These are phyloP conservation scores for Miltochrista miniata DNA, from an alignment of 2,888 invertebrate species.

Conservation along the genomic window DNA sequence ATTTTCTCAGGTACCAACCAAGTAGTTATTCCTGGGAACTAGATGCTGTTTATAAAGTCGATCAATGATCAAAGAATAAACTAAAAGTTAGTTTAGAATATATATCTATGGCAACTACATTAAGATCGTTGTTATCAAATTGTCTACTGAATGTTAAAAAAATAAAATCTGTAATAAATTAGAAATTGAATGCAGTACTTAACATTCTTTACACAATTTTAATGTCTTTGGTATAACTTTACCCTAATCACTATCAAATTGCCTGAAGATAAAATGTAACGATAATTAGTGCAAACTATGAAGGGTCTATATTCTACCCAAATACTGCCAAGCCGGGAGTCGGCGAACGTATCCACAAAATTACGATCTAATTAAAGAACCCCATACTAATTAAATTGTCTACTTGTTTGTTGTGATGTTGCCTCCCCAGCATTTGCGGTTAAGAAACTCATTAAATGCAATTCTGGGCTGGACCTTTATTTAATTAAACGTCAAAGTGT, in stretches of 20 bases:
- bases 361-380: constrained; percentile 54
- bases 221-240: too few relatives aligned
- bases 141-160: too few relatives aligned
- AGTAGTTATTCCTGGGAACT: neutral
- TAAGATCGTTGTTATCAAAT: too few relatives aligned
- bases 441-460: constrained; percentile 9
- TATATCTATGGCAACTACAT: too few relatives aligned
- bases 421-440: constrained; percentile 7
- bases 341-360: constrained; percentile 41
- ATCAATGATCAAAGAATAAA: too few relatives aligned
- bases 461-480: constrained; percentile 7
- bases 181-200: too few relatives aligned
- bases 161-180: too few relatives aligned
- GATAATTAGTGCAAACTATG: constrained; percentile 16
- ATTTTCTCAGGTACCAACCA: constrained; percentile 13
- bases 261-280: too few relatives aligned
- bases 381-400: constrained; percentile 53
- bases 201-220: too few relatives aligned
- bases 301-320: constrained; percentile 32
- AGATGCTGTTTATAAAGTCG: too few relatives aligned
- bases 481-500: constrained; percentile 3
- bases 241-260: too few relatives aligned
- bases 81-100: too few relatives aligned
- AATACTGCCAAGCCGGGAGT: constrained; percentile 24
- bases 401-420: constrained; percentile 32